Evolutionary conservation across 2,888 invertebrate species (phyloP), one percentile per base, ranked within the genome.

Genomic region (Eristalis tenax): DNA sequence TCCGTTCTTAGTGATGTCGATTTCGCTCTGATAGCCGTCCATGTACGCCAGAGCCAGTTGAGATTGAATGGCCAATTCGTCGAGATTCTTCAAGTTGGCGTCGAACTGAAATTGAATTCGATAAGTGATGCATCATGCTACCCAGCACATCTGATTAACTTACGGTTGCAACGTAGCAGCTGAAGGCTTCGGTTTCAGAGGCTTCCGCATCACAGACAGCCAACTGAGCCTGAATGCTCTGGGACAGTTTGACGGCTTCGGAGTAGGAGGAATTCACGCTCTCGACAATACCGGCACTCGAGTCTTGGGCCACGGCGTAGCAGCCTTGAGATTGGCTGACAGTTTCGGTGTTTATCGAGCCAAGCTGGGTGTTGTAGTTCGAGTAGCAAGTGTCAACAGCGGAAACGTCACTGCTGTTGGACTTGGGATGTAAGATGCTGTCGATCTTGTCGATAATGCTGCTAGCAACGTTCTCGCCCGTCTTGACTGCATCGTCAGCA

Each of bases 21-120:
- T 26, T 56, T 73, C 40, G 11, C 61, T 73, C 28, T 73, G 71
- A 4, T 73, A 63, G 0, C 71, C 61, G 26, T 28, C 23, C 22
- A 73, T 18, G 23, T 73, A 73, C 5, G 71, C 43, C 1, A 63
- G 61, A 73, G 63, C 71, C n/a, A 73, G 28, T 22, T 73, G 71
- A 13, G 71, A 73, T 18, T 26, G n/a, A 8, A 73, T 23, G 13
- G 71, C 63, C 71, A 73, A n/a, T 13, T 63, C 61, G 18, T 73
- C 63, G 10, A 73, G 28, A 6, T 73, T 63, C 61, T 43, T 73
- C 43, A 73, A 63, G 28, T 73, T 73, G 3, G 18, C 61, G n/a
- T 73, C 71, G 18, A 73, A 73, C 71, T 73, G 43, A n/a, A 61
- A 61, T 8, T 15, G 15, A n/a, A 26, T 0, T 1, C 8, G n/a